These are phyloP conservation scores for Polyommatus icarus DNA, from an alignment of 2,888 invertebrate species.

Conservation along the genomic window DNA sequence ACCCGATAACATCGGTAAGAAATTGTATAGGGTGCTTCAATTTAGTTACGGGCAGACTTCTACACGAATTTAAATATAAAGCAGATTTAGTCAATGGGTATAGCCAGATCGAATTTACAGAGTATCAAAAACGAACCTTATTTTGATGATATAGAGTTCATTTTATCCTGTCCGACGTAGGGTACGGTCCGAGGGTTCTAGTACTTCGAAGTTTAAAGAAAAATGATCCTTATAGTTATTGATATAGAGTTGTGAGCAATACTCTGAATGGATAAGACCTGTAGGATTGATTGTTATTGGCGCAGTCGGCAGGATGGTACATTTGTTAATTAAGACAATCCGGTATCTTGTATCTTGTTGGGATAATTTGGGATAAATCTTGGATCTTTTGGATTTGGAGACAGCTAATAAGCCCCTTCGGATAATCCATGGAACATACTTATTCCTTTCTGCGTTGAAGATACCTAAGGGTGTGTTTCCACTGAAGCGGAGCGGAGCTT, in stretches of 20 bases:
- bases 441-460: no score
- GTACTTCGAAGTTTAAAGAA: background rate
- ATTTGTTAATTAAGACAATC: background rate
- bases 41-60: constrained; percentile 58
- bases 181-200: background rate
- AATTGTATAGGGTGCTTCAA: constrained; percentile 49
- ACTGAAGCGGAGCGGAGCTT: no score
- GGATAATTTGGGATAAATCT: background rate
- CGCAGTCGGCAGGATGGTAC: background rate
- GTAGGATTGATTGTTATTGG: background rate
- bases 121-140: background rate
- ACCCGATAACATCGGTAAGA: constrained; percentile 50
- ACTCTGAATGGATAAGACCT: background rate
- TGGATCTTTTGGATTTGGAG: background rate
- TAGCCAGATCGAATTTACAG: background rate
- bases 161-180: background rate
- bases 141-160: background rate
- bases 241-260: background rate
- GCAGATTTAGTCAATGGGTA: background rate
- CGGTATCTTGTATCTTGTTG: background rate
- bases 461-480: no score
- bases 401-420: no score
- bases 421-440: no score
- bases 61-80: constrained; percentile 43
- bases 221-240: background rate